A percentile compares a stretch with the other conserved stretches of the same genome.
phyloP scores from a whole-genome alignment of 1,140 invertebrate genomes.

The Gonioctena quinquepunctata region DNA sequence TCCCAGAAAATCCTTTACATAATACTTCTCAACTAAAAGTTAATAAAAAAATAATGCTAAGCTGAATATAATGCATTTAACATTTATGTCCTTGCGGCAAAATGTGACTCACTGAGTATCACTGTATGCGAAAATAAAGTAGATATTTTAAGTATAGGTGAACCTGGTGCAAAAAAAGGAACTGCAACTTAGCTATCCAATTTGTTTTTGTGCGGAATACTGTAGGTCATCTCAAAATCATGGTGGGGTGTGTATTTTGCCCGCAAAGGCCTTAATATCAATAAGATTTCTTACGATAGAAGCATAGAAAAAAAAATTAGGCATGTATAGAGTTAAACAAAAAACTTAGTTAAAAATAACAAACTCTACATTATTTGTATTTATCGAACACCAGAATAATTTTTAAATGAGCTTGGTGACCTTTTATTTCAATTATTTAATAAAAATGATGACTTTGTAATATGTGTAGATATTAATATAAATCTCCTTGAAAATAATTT shows the following conservation, averaged over 20 bases:
- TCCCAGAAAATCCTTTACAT: background rate
- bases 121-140: background rate
- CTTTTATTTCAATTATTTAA: background rate
- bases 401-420: background rate
- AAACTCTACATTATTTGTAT: background rate
- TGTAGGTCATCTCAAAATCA: background rate
- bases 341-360: background rate
- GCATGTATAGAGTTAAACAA: background rate
- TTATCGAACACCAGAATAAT: background rate
- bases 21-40: background rate
- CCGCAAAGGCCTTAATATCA: no score
- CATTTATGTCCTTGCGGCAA: background rate
- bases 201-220: background rate
- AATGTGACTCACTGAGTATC: background rate
- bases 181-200: background rate
- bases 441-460: background rate
- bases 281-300: background rate
- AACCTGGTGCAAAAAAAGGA: background rate
- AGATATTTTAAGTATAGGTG: background rate
- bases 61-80: background rate
- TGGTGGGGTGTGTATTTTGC: background rate
- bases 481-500: background rate
- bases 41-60: background rate
- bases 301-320: background rate
- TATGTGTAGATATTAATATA: background rate